A percentile compares a stretch with the other conserved stretches of the same genome.
Evolutionary conservation across 1,140 invertebrate species (phyloP).

Genomic region (Eubasilissa regina): DNA sequence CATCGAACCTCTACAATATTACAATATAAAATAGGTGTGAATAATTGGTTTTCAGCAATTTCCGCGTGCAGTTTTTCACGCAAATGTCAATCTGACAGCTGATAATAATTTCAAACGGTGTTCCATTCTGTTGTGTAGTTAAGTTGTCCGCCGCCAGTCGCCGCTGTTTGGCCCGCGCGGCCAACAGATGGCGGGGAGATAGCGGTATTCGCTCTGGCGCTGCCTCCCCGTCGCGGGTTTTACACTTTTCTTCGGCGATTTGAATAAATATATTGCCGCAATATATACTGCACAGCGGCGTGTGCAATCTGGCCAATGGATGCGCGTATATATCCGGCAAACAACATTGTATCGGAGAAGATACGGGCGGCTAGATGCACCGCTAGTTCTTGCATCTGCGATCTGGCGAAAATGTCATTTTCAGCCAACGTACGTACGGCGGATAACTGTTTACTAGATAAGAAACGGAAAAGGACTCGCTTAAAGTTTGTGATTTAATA

Average conservation of each 20-base stretch:
- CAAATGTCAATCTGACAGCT: not conserved
- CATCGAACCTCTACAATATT: too few species aligned
- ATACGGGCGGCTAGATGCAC: too few species aligned
- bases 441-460: too few species aligned
- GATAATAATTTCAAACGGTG: not conserved
- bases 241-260: conserved; percentile 5
- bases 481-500: too few species aligned
- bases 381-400: too few species aligned
- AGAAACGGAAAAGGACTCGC: too few species aligned
- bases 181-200: conserved; percentile 46
- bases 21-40: too few species aligned
- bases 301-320: not conserved
- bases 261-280: conserved; percentile 6
- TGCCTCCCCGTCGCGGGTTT: conserved; percentile 18
- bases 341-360: too few species aligned
- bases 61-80: not conserved
- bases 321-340: too few species aligned
- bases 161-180: not conserved
- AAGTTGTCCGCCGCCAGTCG: conserved; percentile 28
- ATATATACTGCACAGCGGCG: not conserved
- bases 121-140: conserved; percentile 14
- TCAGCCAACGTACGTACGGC: too few species aligned
- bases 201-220: conserved; percentile 43
- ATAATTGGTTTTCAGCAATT: too few species aligned
- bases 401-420: too few species aligned